A percentile compares a stretch with the other conserved stretches of the same genome.
These are phyloP conservation scores for Leucophenga montana DNA, from an alignment of 2,888 invertebrate genomes.

Conservation along the genomic window DNA sequence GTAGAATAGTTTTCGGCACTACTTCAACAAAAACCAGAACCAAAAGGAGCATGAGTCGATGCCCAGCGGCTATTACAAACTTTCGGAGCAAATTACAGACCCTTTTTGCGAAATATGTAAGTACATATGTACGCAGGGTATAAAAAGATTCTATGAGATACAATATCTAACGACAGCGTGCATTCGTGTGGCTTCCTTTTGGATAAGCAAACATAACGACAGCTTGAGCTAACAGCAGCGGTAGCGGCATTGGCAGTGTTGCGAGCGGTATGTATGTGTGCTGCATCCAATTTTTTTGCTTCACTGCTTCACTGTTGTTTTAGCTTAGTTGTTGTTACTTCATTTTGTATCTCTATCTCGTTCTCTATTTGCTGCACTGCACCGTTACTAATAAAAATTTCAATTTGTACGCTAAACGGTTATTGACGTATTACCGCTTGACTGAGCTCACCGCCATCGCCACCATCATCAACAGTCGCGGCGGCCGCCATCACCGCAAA, in stretches of 20 bases:
- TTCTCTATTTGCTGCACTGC: conserved; percentile 18
- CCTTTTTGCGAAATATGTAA: too few species aligned
- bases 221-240: background rate
- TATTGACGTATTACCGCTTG: conserved; percentile 67
- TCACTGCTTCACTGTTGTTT: conserved; percentile 29
- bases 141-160: conserved; percentile 64
- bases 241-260: conserved; percentile 48
- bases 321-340: conserved; percentile 35
- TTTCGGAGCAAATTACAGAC: too few species aligned
- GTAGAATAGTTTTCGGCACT: too few species aligned
- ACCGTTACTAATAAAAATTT: conserved; percentile 67
- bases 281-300: conserved; percentile 36
- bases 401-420: conserved; percentile 68
- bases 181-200: conserved; percentile 63
- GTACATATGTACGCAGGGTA: background rate
- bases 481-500: conserved; percentile 12
- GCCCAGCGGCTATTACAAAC: too few species aligned
- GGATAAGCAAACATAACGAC: conserved; percentile 22
- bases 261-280: conserved; percentile 55
- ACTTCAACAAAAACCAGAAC: too few species aligned
- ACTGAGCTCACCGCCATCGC: conserved; percentile 32
- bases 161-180: conserved; percentile 51
- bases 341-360: background rate
- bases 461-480: conserved; percentile 29
- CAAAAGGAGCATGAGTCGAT: too few species aligned